These are phyloP conservation scores for Tortrix viridana DNA, from an alignment of 2,888 invertebrate genomes.

Conservation along the genomic window DNA sequence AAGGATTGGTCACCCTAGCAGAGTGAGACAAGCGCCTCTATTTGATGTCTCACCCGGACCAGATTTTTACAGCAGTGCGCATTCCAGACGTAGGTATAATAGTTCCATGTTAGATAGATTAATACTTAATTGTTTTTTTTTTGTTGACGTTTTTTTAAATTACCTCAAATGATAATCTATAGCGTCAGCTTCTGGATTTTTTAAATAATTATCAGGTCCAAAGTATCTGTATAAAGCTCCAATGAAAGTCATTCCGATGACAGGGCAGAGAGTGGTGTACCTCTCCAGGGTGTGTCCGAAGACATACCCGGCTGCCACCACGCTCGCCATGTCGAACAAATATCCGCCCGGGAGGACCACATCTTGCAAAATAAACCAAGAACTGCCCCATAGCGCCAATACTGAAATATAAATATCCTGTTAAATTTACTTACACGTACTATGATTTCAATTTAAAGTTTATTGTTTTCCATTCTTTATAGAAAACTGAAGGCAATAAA, in stretches of 20 bases:
- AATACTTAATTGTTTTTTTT: background rate
- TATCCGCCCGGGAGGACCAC: conserved; percentile 62
- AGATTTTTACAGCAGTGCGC: too few relatives aligned
- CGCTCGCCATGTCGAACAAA: conserved; percentile 65
- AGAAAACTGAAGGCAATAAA: conserved; percentile 8
- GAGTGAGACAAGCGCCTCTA: too few relatives aligned
- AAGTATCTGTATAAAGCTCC: conserved; percentile 72
- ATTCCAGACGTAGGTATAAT: too few relatives aligned
- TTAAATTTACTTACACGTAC: conserved; percentile 3
- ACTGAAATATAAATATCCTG: conserved; percentile 55
- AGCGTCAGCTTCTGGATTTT: conserved; percentile 60
- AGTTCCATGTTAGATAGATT: too few relatives aligned
- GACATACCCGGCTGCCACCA: conserved; percentile 67
- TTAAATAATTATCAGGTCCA: conserved; percentile 62
- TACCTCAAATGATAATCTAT: conserved; percentile 78
- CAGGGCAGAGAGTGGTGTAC: conserved; percentile 69
- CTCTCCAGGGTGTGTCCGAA: conserved; percentile 73
- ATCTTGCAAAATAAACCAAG: conserved; percentile 69
- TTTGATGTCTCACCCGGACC: too few relatives aligned
- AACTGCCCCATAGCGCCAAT: conserved; percentile 66
- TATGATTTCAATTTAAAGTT: conserved; percentile 10
- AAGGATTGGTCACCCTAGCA: too few relatives aligned
- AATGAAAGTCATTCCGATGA: conserved; percentile 75
- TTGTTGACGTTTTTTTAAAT: background rate
- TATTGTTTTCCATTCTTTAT: conserved; percentile 4